Evolutionary conservation across 2,888 invertebrate species (phyloP).

Genomic region (Chirona hameri): DNA sequence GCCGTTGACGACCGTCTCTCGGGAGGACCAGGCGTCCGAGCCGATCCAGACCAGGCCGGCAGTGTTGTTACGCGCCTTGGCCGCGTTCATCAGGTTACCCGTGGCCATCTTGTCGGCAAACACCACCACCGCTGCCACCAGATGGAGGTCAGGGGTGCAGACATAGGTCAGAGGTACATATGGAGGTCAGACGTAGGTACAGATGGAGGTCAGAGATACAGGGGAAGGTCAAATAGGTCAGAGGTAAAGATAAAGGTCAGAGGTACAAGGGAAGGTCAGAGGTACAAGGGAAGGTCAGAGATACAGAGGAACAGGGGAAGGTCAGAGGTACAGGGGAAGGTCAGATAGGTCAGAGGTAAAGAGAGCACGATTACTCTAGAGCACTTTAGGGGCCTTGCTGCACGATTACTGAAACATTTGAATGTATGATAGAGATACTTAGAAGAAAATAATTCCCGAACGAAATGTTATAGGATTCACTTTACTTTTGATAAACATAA

Average conservation of each 20-base stretch:
- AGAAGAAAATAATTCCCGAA: no score
- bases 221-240: slow-evolving; percentile 4
- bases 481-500: no score
- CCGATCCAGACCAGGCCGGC: slow-evolving; percentile 54
- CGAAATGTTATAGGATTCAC: no score
- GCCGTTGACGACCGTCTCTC: slow-evolving; percentile 8
- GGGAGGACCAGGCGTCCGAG: slow-evolving; percentile 53
- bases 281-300: background rate
- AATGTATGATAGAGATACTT: no score
- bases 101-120: slow-evolving; percentile 53
- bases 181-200: no score
- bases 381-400: no score
- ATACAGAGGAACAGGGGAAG: background rate
- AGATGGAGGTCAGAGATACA: background rate
- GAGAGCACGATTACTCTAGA: no score
- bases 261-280: background rate
- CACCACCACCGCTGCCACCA: slow-evolving; percentile 51
- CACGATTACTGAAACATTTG: no score
- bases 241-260: background rate
- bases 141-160: slow-evolving; percentile 23
- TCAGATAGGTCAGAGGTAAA: background rate
- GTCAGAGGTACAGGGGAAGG: background rate
- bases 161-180: no score
- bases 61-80: slow-evolving; percentile 45
- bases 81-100: slow-evolving; percentile 50